Evolutionary conservation across 2,113 vertebrate species (phyloP), one percentile per base, ranked within the genome.

Genomic region (Willisornis vidua): DNA sequence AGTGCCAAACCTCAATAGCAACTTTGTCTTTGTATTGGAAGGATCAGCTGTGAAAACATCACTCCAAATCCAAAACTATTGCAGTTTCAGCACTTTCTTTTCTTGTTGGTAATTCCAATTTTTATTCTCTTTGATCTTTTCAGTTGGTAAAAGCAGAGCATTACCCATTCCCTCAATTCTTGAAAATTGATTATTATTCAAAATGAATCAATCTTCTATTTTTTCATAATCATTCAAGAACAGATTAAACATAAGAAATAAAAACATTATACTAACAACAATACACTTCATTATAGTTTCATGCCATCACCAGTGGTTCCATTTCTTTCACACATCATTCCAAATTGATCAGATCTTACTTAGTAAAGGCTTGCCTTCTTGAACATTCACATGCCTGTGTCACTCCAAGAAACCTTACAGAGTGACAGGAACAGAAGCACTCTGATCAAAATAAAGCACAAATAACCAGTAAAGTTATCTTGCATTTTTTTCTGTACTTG

Each of bases 201-300:
- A 80, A 58, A 57, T 31, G 0, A 86, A 54, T 31, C 17, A 12
- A 12, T 54, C 39, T 73, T 85, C 65, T 55, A 70, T 71, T 52
- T 83, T 48, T 51, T 33, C 46, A 63, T 29, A 52, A 6, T 41
- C 24, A 54, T 85, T 45, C 24, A 48, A 68, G 19, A 82, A 45
- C 13, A 57, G 5, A 23, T 22, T 67, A 35, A 39, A 15, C 2
- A 3, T 18, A 67, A 51, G 19, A 41, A 75, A 67, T n/a, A 37
- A 26, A 52, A 80, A 7, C 0, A 0, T 41, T 62, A 33, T 0
- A 0, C 13, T 55, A 35, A 28, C 45, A 65, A 57, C 48, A 78
- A 9, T 14, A 63, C 7, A 48, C 13, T 11, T 68, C 77, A 41
- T 14, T 14, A 29, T n/a, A 39, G 16, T 43, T 85, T 72, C 46